Evolutionary conservation across 2,797 vertebrate genomes (phyloP), one percentile per base, ranked within the genome.

Genomic region (Fratercula arctica): DNA sequence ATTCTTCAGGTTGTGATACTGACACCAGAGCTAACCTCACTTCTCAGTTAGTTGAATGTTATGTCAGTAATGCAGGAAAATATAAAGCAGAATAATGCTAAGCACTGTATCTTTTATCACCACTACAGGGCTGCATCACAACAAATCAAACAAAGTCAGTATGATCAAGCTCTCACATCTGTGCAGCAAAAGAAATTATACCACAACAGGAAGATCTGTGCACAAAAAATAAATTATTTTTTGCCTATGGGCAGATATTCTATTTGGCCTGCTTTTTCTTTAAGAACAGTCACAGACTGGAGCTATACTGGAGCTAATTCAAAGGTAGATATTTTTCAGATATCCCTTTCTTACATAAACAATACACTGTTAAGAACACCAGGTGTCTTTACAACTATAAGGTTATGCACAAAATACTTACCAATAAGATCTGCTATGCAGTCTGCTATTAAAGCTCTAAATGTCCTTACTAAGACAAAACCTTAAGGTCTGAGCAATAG

Each of bases 11-110:
- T 92, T 95, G 57, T 51, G 74, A 76, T 45, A 61, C 24, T 93
- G 86, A 89, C 57, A 85, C 6, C 29, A 51, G 23, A 79, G 50
- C 20, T 97, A 85, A 89, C 59, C 26, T 90, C 76, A 28, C 21
- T 92, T 82, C 76, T 93, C 57, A 76, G 81, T 63, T 56, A 93
- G 41, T 60, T 96, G 41, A 89, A 96, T 95, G 75, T 86, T 95
- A 72, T 85, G 61, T 56, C 87, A 74, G 33, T 13, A 78, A 87
- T 9, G 37, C 28, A 87, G 45, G 64, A 93, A 94, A 77, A 96
- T 50, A 97, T 89, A 96, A 95, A 96, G 63, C 24, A 91, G 46
- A 73, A 72, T 95, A 93, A 74, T 35, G 68, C 15, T 64, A 94
- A 77, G 33, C 68, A 46, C 23, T 94, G 0, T 84, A 88, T 93